Percentiles rank a stretch among this genome's conserved stretches.
Evolutionary conservation across 1,140 invertebrate genomes (phyloP).

Genomic region (Eulimnadia texana): DNA sequence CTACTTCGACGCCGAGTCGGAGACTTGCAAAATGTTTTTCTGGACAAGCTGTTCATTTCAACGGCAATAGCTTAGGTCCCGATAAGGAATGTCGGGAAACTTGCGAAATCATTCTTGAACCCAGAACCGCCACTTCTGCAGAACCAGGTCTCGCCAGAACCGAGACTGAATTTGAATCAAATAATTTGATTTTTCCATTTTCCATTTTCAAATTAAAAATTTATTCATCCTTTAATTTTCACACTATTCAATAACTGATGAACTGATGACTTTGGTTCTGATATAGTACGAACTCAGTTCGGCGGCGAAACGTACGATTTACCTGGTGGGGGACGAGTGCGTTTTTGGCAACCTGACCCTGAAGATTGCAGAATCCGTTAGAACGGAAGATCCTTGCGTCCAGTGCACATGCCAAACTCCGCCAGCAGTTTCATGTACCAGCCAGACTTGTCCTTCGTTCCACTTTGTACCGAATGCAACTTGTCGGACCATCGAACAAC

Average conservation of each 20-base stretch:
- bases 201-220: too few relatives aligned
- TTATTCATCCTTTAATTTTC: too few relatives aligned
- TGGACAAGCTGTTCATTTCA: slow-evolving; percentile 41
- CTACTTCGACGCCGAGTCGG: slow-evolving; percentile 33
- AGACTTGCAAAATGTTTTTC: slow-evolving; percentile 35
- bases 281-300: too few relatives aligned
- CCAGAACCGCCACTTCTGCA: neutral
- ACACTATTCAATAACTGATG: too few relatives aligned
- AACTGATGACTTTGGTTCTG: too few relatives aligned
- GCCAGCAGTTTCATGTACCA: slow-evolving; percentile 12
- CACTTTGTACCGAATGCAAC: neutral
- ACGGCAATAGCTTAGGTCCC: slow-evolving; percentile 37
- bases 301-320: neutral
- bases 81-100: slow-evolving; percentile 27
- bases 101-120: slow-evolving; percentile 19
- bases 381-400: neutral
- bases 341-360: too few relatives aligned
- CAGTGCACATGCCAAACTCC: slow-evolving; percentile 12
- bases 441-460: neutral
- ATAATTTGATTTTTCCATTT: too few relatives aligned
- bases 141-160: neutral
- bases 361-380: slow-evolving; percentile 9
- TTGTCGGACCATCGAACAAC: neutral
- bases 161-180: too few relatives aligned
- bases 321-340: neutral